Conservation (phyloP, 2,888 invertebrate genomes). For the Erebia palarica region DNA sequence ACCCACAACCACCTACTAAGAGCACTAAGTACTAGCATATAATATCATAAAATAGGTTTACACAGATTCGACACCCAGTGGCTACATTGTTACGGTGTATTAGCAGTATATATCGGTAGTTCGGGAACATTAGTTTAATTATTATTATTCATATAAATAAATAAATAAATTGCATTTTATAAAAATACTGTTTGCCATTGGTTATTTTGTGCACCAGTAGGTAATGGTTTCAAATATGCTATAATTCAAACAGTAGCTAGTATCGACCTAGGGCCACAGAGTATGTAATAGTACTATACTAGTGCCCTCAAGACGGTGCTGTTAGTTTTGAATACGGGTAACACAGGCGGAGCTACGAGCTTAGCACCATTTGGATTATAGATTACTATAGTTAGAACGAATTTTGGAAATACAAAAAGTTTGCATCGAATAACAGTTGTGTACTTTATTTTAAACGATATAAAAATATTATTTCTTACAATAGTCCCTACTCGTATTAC, state of each 20-base stretch:
- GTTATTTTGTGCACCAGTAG: constrained; percentile 24
- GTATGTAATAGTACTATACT: neutral
- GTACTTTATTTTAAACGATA: constrained; percentile 79
- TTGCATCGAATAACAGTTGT: constrained; percentile 69
- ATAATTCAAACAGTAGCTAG: neutral
- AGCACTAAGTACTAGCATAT: too few species aligned
- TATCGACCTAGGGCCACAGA: neutral
- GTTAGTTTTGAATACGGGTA: neutral
- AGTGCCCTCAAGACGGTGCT: neutral
- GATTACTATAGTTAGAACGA: constrained; percentile 55
- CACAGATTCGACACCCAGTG: constrained; percentile 3
- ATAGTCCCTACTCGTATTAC: constrained; percentile 63
- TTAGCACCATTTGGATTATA: constrained; percentile 76
- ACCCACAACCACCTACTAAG: neutral
- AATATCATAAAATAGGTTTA: too few species aligned
- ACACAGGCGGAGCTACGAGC: constrained; percentile 39
- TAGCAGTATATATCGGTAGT: neutral
- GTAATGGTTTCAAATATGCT: constrained; percentile 14
- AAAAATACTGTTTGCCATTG: constrained; percentile 29
- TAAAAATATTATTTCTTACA: constrained; percentile 78
- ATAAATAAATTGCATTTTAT: constrained; percentile 30
- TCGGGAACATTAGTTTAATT: neutral
- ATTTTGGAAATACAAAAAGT: constrained; percentile 68
- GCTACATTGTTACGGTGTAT: neutral
- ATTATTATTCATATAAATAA: too few species aligned